phyloP scores from a whole-genome alignment of 2,797 vertebrate species.

The Tenualosa ilisha region DNA sequence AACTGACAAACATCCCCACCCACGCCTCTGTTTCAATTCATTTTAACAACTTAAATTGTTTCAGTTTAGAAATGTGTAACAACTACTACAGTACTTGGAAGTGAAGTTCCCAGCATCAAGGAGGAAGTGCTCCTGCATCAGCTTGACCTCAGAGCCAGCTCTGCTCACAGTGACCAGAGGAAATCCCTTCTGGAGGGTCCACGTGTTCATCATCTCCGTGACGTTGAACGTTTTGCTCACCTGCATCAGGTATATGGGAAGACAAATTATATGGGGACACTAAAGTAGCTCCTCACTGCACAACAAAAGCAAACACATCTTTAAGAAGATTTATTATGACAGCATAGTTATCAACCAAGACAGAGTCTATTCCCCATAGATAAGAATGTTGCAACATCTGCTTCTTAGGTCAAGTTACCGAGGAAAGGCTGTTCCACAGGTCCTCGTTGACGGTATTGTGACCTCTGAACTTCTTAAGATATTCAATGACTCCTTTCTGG shows the following conservation, averaged over 20 bases:
- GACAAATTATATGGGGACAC: background rate
- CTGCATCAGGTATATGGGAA: conserved; percentile 55
- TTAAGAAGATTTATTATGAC: background rate
- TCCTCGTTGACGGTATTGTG: conserved; percentile 81
- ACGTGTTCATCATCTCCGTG: conserved; percentile 90
- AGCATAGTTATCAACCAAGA: background rate
- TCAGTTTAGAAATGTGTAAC: background rate
- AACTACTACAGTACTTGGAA: conserved; percentile 72
- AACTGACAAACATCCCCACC: background rate
- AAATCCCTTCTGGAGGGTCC: conserved; percentile 93
- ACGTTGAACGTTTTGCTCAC: conserved; percentile 76
- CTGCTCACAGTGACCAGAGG: conserved; percentile 87
- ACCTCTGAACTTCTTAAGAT: conserved; percentile 79
- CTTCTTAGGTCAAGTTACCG: background rate
- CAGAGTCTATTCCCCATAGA: background rate
- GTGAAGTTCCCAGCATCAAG: conserved; percentile 70
- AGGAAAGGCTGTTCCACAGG: conserved; percentile 84
- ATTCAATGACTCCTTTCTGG: conserved; percentile 81
- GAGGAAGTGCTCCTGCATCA: conserved; percentile 87
- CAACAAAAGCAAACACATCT: background rate
- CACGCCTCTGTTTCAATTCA: background rate
- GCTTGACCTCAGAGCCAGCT: conserved; percentile 72
- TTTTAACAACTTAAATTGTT: background rate
- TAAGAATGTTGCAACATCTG: background rate
- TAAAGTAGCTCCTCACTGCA: background rate